These are phyloP conservation scores for Takifugu rubripes DNA, from an alignment of 2,797 vertebrate genomes.

Conservation along the genomic window DNA sequence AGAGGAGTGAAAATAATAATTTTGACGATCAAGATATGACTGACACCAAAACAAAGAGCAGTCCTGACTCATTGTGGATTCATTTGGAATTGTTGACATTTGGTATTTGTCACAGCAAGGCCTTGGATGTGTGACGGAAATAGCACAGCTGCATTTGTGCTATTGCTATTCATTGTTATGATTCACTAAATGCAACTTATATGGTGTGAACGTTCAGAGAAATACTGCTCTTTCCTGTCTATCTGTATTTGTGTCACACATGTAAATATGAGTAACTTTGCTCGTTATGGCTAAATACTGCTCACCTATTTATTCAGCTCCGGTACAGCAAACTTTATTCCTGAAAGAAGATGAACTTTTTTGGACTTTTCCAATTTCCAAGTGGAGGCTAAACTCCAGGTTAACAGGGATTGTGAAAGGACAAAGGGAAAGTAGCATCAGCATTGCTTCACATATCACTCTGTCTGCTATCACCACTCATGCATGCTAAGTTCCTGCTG, in stretches of 20 bases:
- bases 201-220: too few species aligned
- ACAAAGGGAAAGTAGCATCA: constrained; percentile 82
- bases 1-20: constrained; percentile 18
- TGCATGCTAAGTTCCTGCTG: constrained; percentile 82
- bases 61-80: constrained; percentile 60
- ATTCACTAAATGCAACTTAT: too few species aligned
- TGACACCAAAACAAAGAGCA: constrained; percentile 72
- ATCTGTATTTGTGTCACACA: too few species aligned
- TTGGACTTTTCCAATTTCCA: not conserved
- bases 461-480: constrained; percentile 91
- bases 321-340: too few species aligned
- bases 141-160: too few species aligned
- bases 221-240: too few species aligned
- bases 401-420: constrained; percentile 7
- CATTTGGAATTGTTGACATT: constrained; percentile 68
- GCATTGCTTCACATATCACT: constrained; percentile 90
- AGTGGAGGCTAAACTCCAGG: constrained; percentile 1
- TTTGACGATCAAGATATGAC: constrained; percentile 64
- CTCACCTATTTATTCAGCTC: too few species aligned
- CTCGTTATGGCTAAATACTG: too few species aligned
- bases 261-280: too few species aligned
- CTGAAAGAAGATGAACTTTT: too few species aligned
- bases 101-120: constrained; percentile 48
- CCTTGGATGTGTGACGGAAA: constrained; percentile 30
- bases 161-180: too few species aligned